Percentiles rank a stretch among this genome's conserved stretches.
Evolutionary conservation across 2,888 invertebrate species (phyloP).

Genomic region (Chouioia cunea): DNA sequence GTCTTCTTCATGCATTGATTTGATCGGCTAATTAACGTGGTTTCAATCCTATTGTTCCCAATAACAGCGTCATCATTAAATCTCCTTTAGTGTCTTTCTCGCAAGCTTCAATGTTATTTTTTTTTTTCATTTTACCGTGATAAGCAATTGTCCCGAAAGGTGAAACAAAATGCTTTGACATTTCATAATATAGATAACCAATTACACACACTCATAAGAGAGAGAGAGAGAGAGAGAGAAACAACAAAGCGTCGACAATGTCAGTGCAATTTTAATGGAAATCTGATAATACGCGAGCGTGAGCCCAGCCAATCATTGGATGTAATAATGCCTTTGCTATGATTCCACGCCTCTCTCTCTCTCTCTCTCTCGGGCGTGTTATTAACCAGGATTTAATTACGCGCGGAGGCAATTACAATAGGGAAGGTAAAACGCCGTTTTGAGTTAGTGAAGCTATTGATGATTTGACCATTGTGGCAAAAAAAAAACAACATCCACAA

Average conservation of each 20-base stretch:
- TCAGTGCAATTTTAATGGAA: conserved; percentile 45
- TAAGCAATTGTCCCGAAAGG: no score
- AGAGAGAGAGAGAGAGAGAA: background rate
- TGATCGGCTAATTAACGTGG: no score
- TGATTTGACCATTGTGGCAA: background rate
- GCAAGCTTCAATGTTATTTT: no score
- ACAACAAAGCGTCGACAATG: conserved; percentile 14
- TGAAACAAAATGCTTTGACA: no score
- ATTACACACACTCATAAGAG: conserved; percentile 2
- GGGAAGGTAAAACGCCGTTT: background rate
- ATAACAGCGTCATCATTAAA: no score
- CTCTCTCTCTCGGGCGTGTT: conserved; percentile 20
- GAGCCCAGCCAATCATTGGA: conserved; percentile 27
- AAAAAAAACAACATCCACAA: background rate
- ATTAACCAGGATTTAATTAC: conserved; percentile 44
- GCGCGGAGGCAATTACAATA: conserved; percentile 27
- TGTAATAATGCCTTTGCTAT: conserved; percentile 38
- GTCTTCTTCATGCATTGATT: no score
- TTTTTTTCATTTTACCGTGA: no score
- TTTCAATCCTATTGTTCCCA: no score
- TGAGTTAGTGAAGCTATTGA: background rate
- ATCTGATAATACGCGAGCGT: conserved; percentile 40
- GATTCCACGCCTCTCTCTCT: background rate
- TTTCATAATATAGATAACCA: conserved; percentile 23
- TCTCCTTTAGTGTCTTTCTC: no score